These are phyloP conservation scores for Epinephelus awoara DNA, from an alignment of 2,797 vertebrate genomes.

Conservation along the genomic window DNA sequence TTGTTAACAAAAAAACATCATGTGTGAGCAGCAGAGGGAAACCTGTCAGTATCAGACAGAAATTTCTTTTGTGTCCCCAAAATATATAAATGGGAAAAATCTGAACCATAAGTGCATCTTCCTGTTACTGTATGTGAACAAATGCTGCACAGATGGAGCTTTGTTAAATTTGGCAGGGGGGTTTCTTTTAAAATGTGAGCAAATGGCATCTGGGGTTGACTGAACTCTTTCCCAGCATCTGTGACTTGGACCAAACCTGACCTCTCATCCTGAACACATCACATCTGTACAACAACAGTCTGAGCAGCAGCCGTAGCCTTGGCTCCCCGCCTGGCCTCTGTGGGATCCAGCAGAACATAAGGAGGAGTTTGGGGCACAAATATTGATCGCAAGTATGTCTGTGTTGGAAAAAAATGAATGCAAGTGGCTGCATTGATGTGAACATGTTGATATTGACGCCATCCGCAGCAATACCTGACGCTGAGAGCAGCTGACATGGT, in stretches of 20 bases:
- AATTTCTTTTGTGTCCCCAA: not conserved
- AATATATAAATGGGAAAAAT: conserved; percentile 1
- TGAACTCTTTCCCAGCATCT: not conserved
- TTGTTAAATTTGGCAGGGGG: not conserved
- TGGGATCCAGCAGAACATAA: not conserved
- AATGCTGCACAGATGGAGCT: conserved; percentile 23
- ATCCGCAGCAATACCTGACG: too few species aligned
- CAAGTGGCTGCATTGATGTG: too few species aligned
- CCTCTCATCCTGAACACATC: not conserved
- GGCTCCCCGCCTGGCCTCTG: not conserved
- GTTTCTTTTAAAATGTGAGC: not conserved
- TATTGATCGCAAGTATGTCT: too few species aligned
- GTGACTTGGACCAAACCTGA: not conserved
- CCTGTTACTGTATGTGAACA: not conserved
- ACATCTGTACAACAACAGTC: conserved; percentile 1
- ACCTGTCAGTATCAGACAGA: not conserved
- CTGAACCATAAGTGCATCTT: not conserved
- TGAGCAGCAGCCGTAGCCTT: not conserved
- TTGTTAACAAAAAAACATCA: not conserved
- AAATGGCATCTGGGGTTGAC: conserved; percentile 18
- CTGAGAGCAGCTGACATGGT: too few species aligned
- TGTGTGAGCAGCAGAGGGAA: not conserved
- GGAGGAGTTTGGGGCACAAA: not conserved
- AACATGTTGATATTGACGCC: too few species aligned
- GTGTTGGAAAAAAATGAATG: too few species aligned